phyloP scores from a whole-genome alignment of 1,140 invertebrate genomes.

The Eupristina koningsbergeri region DNA sequence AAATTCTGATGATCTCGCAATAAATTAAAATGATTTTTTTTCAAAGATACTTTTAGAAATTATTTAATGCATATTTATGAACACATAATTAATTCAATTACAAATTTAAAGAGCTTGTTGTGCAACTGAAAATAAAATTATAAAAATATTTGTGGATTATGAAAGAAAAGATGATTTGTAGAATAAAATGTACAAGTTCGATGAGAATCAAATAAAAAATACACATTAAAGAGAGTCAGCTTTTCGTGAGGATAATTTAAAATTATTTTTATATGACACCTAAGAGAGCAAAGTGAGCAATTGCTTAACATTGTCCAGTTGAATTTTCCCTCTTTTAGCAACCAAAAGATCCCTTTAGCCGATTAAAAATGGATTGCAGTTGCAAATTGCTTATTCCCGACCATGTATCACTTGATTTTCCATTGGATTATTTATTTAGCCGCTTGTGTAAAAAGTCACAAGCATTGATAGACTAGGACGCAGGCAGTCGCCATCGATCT shows the following conservation, averaged over 20 bases:
- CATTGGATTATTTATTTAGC: neutral
- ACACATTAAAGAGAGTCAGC: neutral
- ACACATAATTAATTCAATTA: too few relatives aligned
- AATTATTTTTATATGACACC: too few relatives aligned
- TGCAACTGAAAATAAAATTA: too few relatives aligned
- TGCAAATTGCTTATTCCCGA: conserved; percentile 3
- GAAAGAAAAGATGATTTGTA: neutral
- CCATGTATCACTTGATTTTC: neutral
- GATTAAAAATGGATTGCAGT: neutral
- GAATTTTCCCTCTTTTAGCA: neutral
- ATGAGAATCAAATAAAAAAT: neutral
- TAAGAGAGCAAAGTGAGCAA: too few relatives aligned
- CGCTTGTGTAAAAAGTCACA: neutral
- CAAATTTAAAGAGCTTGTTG: too few relatives aligned
- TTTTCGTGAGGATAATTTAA: too few relatives aligned
- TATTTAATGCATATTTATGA: too few relatives aligned
- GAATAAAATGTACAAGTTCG: neutral
- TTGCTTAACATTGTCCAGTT: too few relatives aligned
- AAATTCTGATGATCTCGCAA: too few relatives aligned
- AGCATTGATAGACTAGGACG: neutral
- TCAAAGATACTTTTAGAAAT: too few relatives aligned
- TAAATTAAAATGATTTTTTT: too few relatives aligned
- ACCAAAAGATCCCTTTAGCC: neutral
- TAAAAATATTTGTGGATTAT: neutral
- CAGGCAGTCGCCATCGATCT: neutral